Evolutionary conservation across 2,797 vertebrate genomes (phyloP), one percentile per base, ranked within the genome.

Genomic region (Enteromius trimaculatus): DNA sequence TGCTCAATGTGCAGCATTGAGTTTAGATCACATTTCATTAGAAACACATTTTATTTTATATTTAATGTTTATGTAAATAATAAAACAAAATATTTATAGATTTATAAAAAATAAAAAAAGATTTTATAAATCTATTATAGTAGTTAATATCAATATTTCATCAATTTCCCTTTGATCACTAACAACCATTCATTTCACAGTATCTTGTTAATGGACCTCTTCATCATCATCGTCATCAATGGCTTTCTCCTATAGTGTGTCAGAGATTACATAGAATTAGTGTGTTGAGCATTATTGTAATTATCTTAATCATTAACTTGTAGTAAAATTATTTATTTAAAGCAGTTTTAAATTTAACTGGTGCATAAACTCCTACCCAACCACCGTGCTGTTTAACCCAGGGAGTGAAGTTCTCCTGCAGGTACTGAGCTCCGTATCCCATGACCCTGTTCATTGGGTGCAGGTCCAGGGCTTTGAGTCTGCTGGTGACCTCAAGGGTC

Each of bases 401-500:
- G 47, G 66, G 81, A 2, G 85, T 62, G 79, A 89, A 89, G 70
- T 90, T 78, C 62, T 87, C 44, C 23, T 80, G 80, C 77, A 91
- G 69, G 85, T 86, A 91, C 11, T 17, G 77, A 7, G 77, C 86
- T 31, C 88, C 91, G 3, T 86, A 91, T 77, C 86, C 83, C 87
- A 91, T 87, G 16, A 53, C 37, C 14, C 84, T 85, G 75, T 88
- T 91, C 80, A 81, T 90, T 53, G 89, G 90, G 16, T 90, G 84
- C 11, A 89, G 31, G 14, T 87, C 81, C 17, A 88, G 2, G 3
- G 83, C 58, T 0, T 80, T 82, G 71, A 91, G 85, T 69, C 88
- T 88, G 83, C 87, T 89, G 81, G 91, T 92, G 80, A 90, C 86
- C 83, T 92, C 91, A 31, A 88, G 90, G 83, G 87, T 88, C 86